Evolutionary conservation across 1,140 invertebrate genomes (phyloP), one percentile per base, ranked within the genome.

Genomic region (Drosophila obscura): DNA sequence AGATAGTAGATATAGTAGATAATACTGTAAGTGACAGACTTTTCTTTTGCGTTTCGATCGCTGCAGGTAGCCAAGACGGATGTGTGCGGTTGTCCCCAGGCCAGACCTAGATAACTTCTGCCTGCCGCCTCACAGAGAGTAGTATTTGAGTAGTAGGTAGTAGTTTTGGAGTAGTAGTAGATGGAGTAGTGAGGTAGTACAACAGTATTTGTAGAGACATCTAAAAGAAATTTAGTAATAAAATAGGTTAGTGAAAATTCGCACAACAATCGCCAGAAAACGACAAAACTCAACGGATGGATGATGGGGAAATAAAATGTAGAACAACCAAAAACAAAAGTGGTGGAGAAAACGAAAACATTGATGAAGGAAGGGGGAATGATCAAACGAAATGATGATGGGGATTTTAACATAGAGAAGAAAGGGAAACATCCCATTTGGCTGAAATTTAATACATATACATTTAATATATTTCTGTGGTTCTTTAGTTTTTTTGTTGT

Each of bases 211-310:
- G 72, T 71, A 65, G 66, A 80, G 59, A 73, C 26, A 87, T 90
- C 87, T 90, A 90, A 90, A 90, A 90, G 87, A 90, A 90, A 90
- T 90, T 90, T 90, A 90, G 87, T 90, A 82, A 90, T 87, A 90
- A 90, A 90, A 90, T 90, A 90, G 87, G 87, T 90, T 90, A 90
- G 87, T 90, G 79, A 90, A 85, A 79, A 64, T 84, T 79, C 78
- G 72, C 65, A 77, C 76, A 83, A 78, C 55, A 60, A 60, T 50
- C 57, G 41, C 46, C 22, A 51, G 73, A 73, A 63, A 66, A 55
- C 24, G 48, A 51, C n/a, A 68, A 63, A 46, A 44, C 31, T 41
- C 0, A 48, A 58, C 22, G 26, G 11, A 19, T 8, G 44, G n/a
- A 41, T 8, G 7, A 16, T 16, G 41, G 44, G 19, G 6, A 15